Evolutionary conservation across 2,113 vertebrate species (phyloP), one percentile per base, ranked within the genome.

Genomic region (Pyxicephalus adspersus): DNA sequence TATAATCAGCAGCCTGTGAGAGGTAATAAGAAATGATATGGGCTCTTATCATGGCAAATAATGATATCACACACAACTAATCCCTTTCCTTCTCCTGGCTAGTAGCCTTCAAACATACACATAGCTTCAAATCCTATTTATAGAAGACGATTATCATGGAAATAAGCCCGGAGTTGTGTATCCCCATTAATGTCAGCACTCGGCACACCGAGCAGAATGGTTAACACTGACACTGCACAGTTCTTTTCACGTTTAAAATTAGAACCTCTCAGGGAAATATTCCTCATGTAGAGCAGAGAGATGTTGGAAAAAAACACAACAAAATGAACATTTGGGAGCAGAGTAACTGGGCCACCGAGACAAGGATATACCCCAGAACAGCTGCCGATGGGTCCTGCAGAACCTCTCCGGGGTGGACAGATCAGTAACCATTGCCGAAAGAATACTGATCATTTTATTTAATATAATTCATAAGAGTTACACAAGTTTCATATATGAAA

Each of bases 121-220:
- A 58, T 63, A 25, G 34, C 55, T 61, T 17, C 20, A 51, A 63
- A 80, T 72, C 67, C 78, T 51, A 63, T 80, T 71, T 72, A 18
- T 63, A 26, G 57, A 29, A 80, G 63, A 50, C 26, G 57, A 80
- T 80, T 80, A 80, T 31, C n/a, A 15, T 23, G 31, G 50, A 54
- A 79, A 68, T 67, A 68, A 68, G 64, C 15, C 64, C 22, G 52
- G 50, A 31, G 65, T 16, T 75, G 29, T 22, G 29, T 22, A 20
- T 63, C 15, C 18, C 15, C 67, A 70, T 70, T 28, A 70, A 16
- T 22, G 8, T 51, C 66, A 19, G 17, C 18, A 13, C 34, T 67
- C 11, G 5, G 25, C 15, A n/a, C 38, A 61, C 17, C 50, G 4
- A 28, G 6, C 6, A 34, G 18, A 54, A 22, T 20, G 5, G 7